phyloP scores from a whole-genome alignment of 1,140 invertebrate species.

The Heliconius eleuchia region DNA sequence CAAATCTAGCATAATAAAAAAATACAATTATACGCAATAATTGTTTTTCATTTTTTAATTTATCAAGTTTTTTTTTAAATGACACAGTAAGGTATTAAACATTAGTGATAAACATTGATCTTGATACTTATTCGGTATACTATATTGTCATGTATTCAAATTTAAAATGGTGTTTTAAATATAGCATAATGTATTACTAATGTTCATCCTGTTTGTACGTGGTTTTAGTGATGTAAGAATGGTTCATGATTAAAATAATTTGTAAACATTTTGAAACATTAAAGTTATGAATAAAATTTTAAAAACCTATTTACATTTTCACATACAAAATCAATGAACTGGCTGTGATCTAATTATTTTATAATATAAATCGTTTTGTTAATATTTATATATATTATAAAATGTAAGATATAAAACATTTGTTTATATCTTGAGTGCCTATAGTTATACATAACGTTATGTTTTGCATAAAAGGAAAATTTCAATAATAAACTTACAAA shows the following conservation, averaged over 20 bases:
- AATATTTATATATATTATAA: conserved; percentile 27
- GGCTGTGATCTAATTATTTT: conserved; percentile 50
- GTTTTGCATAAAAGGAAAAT: conserved; percentile 30
- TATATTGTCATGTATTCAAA: neutral
- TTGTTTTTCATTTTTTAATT: neutral
- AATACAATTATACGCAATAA: neutral
- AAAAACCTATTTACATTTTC: conserved; percentile 10
- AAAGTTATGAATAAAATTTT: neutral
- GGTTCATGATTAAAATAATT: neutral
- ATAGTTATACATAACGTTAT: neutral
- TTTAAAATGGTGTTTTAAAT: neutral
- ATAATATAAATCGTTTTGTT: conserved; percentile 37
- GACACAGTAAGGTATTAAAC: neutral
- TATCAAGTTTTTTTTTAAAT: neutral
- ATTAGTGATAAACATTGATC: neutral
- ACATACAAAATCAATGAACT: conserved; percentile 38
- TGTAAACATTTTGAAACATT: neutral
- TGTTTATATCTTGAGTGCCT: conserved; percentile 22
- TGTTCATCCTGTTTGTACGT: neutral
- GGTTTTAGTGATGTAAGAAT: conserved; percentile 11
- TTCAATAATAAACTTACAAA: conserved; percentile 44
- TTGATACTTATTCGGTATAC: neutral
- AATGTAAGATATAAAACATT: conserved; percentile 38
- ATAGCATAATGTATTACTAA: neutral
- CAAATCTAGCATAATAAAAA: neutral